Evolutionary conservation across 2,888 invertebrate species (phyloP).

Genomic region (Octonoba sinensis): DNA sequence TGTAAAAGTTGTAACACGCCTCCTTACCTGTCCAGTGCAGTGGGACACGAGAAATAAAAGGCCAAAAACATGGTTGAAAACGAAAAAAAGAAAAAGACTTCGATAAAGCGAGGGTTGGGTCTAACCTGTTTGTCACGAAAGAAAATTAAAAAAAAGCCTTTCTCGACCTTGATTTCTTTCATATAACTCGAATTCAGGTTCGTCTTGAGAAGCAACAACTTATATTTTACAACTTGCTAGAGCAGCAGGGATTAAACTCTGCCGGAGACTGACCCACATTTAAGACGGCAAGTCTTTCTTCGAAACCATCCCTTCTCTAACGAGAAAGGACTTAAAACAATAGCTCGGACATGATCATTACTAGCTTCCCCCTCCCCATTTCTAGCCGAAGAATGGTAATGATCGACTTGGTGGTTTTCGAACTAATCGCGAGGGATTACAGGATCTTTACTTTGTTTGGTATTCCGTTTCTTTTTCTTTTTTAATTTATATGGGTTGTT

Average conservation of each 20-base stretch:
- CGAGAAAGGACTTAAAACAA: constrained; percentile 50
- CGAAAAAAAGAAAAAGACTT: constrained; percentile 5
- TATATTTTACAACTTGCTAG: constrained; percentile 44
- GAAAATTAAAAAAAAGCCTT: constrained; percentile 10
- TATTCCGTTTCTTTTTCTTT: constrained; percentile 27
- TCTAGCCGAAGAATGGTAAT: constrained; percentile 54
- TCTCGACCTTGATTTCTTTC: constrained; percentile 58
- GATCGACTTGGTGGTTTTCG: constrained; percentile 40
- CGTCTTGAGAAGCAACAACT: constrained; percentile 16
- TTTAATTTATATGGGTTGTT: constrained; percentile 41
- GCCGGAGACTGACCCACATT: constrained; percentile 42
- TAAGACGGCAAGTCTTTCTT: neutral
- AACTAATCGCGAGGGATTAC: constrained; percentile 57
- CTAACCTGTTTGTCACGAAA: constrained; percentile 53
- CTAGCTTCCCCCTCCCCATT: constrained; percentile 32
- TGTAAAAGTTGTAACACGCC: constrained; percentile 29
- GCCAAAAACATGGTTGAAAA: neutral
- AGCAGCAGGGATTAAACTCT: constrained; percentile 36
- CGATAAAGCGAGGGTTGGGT: constrained; percentile 29
- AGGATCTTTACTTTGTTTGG: constrained; percentile 39
- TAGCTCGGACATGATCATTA: constrained; percentile 49
- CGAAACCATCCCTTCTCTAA: constrained; percentile 9
- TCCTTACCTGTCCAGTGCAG: constrained; percentile 24
- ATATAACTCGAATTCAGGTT: constrained; percentile 31
- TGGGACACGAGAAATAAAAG: constrained; percentile 21